phyloP scores from a whole-genome alignment of 2,797 vertebrate species.

The Chaunax sp. region DNA sequence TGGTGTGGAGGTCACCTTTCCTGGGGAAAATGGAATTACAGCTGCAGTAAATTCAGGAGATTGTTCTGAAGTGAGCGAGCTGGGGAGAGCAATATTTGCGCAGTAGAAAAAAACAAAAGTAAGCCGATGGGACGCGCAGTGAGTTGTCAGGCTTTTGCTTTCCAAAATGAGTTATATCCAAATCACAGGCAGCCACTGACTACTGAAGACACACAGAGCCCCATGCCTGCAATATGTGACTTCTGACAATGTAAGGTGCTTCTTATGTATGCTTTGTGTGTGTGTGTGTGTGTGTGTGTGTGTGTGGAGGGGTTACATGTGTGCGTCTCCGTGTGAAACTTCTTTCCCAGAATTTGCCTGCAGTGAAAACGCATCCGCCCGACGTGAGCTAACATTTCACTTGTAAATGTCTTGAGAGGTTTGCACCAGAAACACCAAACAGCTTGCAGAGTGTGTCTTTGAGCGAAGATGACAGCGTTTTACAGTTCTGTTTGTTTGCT shows the following conservation, averaged over 20 bases:
- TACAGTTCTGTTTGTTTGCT: slow-evolving; percentile 20
- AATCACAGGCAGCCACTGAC: slow-evolving; percentile 61
- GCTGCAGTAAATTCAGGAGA: slow-evolving; percentile 70
- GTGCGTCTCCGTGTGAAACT: slow-evolving; percentile 67
- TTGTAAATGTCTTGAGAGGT: slow-evolving; percentile 71
- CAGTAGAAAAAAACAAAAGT: slow-evolving; percentile 66
- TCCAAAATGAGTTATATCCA: slow-evolving; percentile 73
- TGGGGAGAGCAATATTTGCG: slow-evolving; percentile 62
- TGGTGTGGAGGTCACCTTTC: slow-evolving; percentile 75
- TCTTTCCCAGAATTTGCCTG: slow-evolving; percentile 68
- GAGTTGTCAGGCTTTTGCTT: slow-evolving; percentile 60
- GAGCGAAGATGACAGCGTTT: slow-evolving; percentile 40
- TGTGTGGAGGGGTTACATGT: slow-evolving; percentile 28
- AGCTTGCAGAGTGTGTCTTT: slow-evolving; percentile 50
- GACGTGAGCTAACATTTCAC: slow-evolving; percentile 69
- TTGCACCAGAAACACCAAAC: slow-evolving; percentile 56
- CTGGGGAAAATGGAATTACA: slow-evolving; percentile 58
- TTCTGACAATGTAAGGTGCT: slow-evolving; percentile 41
- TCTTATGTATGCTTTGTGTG: slow-evolving; percentile 51
- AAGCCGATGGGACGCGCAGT: slow-evolving; percentile 67
- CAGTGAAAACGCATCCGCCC: slow-evolving; percentile 72
- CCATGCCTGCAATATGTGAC: slow-evolving; percentile 40
- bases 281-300: slow-evolving; percentile 33
- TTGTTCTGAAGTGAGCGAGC: slow-evolving; percentile 62
- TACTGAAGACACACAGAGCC: slow-evolving; percentile 53